A percentile compares a stretch with the other conserved stretches of the same genome.
These are phyloP conservation scores for Neomonachus schauinslandi DNA, from an alignment of 2,113 vertebrate species.

Conservation along the genomic window DNA sequence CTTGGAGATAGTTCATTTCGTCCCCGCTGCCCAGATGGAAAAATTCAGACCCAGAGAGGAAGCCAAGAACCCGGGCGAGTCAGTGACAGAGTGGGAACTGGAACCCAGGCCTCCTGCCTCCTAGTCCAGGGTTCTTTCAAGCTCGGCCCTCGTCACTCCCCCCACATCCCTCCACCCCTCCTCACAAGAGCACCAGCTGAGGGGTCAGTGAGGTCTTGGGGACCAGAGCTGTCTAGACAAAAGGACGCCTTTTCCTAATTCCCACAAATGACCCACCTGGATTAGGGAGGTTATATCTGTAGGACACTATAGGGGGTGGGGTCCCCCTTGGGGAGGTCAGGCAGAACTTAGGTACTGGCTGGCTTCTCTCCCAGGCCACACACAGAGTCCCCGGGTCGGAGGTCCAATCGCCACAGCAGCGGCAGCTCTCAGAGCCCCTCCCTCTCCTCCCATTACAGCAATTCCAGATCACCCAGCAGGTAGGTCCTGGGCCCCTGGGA, in stretches of 20 bases:
- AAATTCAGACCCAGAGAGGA: not conserved
- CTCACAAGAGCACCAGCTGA: not conserved
- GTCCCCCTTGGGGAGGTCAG: not conserved
- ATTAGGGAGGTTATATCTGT: not conserved
- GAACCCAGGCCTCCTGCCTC: not conserved
- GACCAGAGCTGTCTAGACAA: not conserved
- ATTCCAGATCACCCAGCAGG: conserved; percentile 95
- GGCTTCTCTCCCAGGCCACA: conserved; percentile 89
- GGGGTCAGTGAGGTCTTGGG: not conserved
- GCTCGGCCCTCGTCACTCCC: not conserved
- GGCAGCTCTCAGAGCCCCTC: conserved; percentile 95
- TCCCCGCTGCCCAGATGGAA: not conserved
- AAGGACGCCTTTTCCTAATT: not conserved
- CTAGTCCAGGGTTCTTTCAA: not conserved
- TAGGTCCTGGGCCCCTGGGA: conserved; percentile 74
- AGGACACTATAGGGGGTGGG: not conserved
- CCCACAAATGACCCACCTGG: not conserved
- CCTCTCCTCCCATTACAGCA: conserved; percentile 91
- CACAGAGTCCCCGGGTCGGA: conserved; percentile 90
- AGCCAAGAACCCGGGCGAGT: not conserved
- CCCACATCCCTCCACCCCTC: no score
- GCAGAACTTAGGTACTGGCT: not conserved
- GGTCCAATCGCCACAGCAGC: conserved; percentile 93
- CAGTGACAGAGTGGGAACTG: not conserved
- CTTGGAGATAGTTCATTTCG: not conserved